These are phyloP conservation scores for Eubasilissa regina DNA, from an alignment of 1,140 invertebrate species.

Conservation along the genomic window DNA sequence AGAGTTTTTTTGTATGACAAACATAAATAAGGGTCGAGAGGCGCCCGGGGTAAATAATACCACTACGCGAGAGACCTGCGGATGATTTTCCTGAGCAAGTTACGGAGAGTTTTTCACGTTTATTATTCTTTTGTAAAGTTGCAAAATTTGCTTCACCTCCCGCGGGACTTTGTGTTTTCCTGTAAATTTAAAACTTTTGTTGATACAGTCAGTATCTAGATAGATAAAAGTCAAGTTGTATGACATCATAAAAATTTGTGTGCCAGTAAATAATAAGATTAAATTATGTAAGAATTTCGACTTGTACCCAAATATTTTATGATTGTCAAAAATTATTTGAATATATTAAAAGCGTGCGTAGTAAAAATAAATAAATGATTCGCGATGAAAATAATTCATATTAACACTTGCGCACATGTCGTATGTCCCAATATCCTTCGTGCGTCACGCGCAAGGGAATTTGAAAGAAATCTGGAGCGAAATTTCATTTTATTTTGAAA, in stretches of 20 bases:
- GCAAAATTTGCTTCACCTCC: slow-evolving; percentile 33
- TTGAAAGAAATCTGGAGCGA: too few relatives aligned
- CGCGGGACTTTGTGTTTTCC: slow-evolving; percentile 37
- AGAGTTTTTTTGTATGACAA: slow-evolving; percentile 54
- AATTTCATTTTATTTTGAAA: too few relatives aligned
- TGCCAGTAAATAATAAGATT: too few relatives aligned
- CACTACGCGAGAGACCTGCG: slow-evolving; percentile 24
- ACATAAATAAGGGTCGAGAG: slow-evolving; percentile 57
- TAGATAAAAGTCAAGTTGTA: slow-evolving; percentile 5
- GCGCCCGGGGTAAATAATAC: slow-evolving; percentile 43
- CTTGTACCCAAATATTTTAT: too few relatives aligned
- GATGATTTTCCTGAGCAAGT: slow-evolving; percentile 43
- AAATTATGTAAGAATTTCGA: too few relatives aligned
- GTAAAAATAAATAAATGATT: too few relatives aligned
- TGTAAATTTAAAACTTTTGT: slow-evolving; percentile 33
- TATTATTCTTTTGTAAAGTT: slow-evolving; percentile 47
- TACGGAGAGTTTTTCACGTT: slow-evolving; percentile 25
- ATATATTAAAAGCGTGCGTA: too few relatives aligned
- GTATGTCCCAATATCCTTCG: too few relatives aligned
- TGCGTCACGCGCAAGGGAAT: too few relatives aligned
- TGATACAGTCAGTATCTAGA: not conserved
- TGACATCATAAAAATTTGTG: slow-evolving; percentile 18
- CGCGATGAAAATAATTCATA: too few relatives aligned
- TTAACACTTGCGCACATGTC: too few relatives aligned
- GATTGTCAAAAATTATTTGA: too few relatives aligned